Evolutionary conservation across 1,140 invertebrate genomes (phyloP).

Genomic region (Papilio helenus): DNA sequence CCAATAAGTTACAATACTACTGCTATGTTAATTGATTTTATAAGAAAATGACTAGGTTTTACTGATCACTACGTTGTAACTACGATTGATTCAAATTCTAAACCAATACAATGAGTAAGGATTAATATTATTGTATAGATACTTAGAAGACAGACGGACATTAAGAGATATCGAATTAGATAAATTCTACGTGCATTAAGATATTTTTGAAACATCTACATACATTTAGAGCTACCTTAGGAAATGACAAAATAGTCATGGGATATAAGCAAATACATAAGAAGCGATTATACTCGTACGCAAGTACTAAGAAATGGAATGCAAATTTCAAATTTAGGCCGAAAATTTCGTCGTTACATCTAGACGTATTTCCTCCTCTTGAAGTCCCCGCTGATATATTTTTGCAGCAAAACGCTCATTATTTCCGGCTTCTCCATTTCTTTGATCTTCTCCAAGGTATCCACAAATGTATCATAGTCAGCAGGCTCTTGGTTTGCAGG

Average conservation of each 20-base stretch:
- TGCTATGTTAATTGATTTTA: background rate
- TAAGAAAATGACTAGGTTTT: background rate
- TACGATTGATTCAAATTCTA: too few relatives aligned
- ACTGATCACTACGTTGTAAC: background rate
- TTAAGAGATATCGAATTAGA: too few relatives aligned
- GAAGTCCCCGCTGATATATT: slow-evolving; percentile 24
- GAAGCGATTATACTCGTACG: background rate
- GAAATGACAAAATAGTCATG: background rate
- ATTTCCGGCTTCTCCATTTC: slow-evolving; percentile 23
- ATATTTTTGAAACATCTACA: background rate
- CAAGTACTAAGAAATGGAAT: background rate
- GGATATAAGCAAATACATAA: too few relatives aligned
- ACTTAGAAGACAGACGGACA: too few relatives aligned
- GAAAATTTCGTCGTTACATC: background rate
- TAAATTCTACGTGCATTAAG: background rate
- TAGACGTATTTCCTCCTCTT: slow-evolving; percentile 23
- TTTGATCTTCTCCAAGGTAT: slow-evolving; percentile 29
- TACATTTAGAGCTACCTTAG: background rate
- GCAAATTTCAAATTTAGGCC: background rate
- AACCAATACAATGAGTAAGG: too few relatives aligned
- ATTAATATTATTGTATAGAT: background rate
- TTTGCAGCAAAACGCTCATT: slow-evolving; percentile 4
- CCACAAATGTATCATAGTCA: slow-evolving; percentile 4
- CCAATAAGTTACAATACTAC: background rate
- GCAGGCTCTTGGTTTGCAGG: background rate